Evolutionary conservation across 2,797 vertebrate species (phyloP).

Genomic region (Rhinoraja longicauda): DNA sequence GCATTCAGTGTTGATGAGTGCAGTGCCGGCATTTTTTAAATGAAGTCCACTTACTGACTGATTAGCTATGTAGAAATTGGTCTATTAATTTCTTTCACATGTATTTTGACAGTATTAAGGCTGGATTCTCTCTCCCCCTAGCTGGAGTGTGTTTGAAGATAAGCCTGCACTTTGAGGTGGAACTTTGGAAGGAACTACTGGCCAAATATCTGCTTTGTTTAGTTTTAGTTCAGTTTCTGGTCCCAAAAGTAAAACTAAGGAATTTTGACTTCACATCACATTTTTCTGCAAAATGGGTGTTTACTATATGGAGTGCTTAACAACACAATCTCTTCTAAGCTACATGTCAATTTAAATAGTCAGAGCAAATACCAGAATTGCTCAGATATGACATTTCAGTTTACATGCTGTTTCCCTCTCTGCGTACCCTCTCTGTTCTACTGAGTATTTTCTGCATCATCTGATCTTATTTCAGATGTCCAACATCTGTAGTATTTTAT

Average conservation of each 20-base stretch:
- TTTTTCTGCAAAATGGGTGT: neutral
- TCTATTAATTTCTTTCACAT: neutral
- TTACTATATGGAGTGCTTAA: neutral
- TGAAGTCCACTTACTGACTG: neutral
- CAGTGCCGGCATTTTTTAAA: neutral
- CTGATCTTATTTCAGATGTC: too few relatives aligned
- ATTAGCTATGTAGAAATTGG: neutral
- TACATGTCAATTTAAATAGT: too few relatives aligned
- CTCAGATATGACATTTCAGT: too few relatives aligned
- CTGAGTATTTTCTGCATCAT: too few relatives aligned
- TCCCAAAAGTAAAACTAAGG: neutral
- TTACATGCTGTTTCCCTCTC: too few relatives aligned
- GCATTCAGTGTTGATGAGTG: neutral
- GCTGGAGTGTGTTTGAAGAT: neutral
- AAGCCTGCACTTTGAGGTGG: neutral
- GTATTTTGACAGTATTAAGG: neutral
- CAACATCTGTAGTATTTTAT: too few relatives aligned
- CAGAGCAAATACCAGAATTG: too few relatives aligned
- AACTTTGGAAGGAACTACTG: neutral
- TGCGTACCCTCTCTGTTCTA: too few relatives aligned
- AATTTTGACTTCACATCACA: neutral
- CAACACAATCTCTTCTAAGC: neutral
- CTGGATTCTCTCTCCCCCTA: neutral
- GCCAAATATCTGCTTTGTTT: neutral
- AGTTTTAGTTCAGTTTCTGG: neutral